phyloP scores from a whole-genome alignment of 2,888 invertebrate genomes.

The Unio pictorum region DNA sequence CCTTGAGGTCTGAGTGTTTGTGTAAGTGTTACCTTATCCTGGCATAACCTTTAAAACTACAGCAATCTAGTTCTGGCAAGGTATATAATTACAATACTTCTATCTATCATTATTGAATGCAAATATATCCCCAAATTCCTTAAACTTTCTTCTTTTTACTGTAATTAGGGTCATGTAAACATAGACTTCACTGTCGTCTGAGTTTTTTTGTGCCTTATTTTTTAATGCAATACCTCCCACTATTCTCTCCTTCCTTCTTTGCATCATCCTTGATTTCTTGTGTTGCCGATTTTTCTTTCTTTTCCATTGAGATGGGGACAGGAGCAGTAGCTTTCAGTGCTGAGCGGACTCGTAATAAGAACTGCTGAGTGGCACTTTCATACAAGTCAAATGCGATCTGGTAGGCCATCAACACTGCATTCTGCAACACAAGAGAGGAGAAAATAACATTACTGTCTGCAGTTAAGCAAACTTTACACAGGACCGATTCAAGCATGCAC shows the following conservation, averaged over 20 bases:
- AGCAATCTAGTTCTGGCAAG: too few relatives aligned
- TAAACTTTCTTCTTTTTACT: too few relatives aligned
- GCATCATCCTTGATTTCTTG: constrained; percentile 18
- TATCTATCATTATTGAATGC: too few relatives aligned
- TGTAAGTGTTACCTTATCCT: too few relatives aligned
- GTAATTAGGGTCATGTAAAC: background rate
- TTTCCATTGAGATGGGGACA: constrained; percentile 37
- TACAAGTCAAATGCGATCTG: constrained; percentile 99
- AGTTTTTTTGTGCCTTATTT: constrained; percentile 18
- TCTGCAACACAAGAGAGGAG: constrained; percentile 67
- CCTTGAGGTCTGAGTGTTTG: too few relatives aligned
- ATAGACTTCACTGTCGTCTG: background rate
- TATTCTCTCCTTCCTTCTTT: constrained; percentile 31
- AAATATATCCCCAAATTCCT: too few relatives aligned
- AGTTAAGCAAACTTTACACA: background rate
- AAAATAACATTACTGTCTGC: background rate
- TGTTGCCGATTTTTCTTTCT: constrained; percentile 27
- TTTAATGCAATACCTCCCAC: background rate
- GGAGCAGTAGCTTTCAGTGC: constrained; percentile 66
- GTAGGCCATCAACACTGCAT: constrained; percentile 94
- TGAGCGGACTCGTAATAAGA: constrained; percentile 78
- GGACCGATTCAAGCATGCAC: too few relatives aligned
- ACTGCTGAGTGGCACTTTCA: constrained; percentile 98
- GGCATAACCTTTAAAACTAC: too few relatives aligned
- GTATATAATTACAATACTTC: too few relatives aligned